Percentiles rank a stretch among this genome's conserved stretches.
Evolutionary conservation across 2,888 invertebrate genomes (phyloP).

Genomic region (Stegana nigrithorax): DNA sequence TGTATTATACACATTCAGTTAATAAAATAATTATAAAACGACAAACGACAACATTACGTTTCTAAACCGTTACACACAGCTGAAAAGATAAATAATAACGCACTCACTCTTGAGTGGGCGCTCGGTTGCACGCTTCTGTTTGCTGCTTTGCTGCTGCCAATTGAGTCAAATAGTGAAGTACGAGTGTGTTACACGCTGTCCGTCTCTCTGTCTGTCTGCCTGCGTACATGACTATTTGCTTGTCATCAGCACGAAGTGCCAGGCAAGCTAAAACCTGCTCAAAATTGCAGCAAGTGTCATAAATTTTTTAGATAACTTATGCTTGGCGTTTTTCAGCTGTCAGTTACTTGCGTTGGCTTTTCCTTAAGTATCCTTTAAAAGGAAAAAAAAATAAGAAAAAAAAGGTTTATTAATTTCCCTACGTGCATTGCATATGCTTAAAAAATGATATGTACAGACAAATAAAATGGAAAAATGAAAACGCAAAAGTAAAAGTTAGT

Average conservation of each 20-base stretch:
- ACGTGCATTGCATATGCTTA: neutral
- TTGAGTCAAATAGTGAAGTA: neutral
- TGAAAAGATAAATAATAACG: slow-evolving; percentile 52
- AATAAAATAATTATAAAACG: slow-evolving; percentile 61
- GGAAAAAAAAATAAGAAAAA: neutral
- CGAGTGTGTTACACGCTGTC: neutral
- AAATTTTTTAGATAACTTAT: slow-evolving; percentile 40
- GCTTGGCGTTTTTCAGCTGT: slow-evolving; percentile 2
- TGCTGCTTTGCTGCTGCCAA: neutral
- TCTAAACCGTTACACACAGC: slow-evolving; percentile 58
- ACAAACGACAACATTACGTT: slow-evolving; percentile 42
- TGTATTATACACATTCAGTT: slow-evolving; percentile 36
- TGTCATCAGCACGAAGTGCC: slow-evolving; percentile 17
- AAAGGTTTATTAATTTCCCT: neutral
- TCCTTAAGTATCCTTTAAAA: neutral
- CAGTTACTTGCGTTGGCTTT: neutral
- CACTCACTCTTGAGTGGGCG: neutral
- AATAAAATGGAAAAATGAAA: neutral
- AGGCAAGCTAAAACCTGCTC: neutral
- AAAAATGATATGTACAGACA: neutral
- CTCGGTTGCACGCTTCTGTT: slow-evolving; percentile 26
- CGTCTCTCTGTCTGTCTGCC: no score
- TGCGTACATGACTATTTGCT: slow-evolving; percentile 13
- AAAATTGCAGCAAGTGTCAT: slow-evolving; percentile 57
- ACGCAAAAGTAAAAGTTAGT: slow-evolving; percentile 39